phyloP scores from a whole-genome alignment of 64 coral and sea anemone genomes.

The Montipora efflorescens region DNA sequence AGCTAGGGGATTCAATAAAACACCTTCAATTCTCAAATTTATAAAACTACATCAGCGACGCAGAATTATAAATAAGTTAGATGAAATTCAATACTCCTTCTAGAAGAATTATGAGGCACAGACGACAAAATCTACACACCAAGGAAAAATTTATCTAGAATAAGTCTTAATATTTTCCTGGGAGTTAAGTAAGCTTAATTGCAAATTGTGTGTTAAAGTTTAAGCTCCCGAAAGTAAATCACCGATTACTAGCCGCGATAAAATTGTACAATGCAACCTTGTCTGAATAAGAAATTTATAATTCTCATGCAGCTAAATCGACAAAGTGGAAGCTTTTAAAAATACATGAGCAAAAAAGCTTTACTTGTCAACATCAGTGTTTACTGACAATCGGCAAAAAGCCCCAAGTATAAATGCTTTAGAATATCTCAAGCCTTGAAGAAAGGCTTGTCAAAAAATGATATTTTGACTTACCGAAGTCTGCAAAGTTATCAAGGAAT shows the following conservation, averaged over 20 bases:
- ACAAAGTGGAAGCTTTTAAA: conserved; percentile 59
- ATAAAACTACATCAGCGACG: conserved; percentile 15
- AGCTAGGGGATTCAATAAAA: conserved; percentile 29
- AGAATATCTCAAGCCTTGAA: conserved; percentile 21
- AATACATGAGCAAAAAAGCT: conserved; percentile 54
- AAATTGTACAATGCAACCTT: conserved; percentile 42
- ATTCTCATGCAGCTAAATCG: conserved; percentile 43
- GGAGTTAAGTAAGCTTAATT: background rate
- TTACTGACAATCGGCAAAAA: conserved; percentile 38
- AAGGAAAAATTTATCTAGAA: background rate
- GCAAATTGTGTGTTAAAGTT: conserved; percentile 32
- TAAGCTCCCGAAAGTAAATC: conserved; percentile 22
- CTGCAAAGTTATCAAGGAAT: conserved; percentile 11
- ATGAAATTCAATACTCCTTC: conserved; percentile 10
- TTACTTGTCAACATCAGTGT: conserved; percentile 45
- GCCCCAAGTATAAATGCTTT: conserved; percentile 9
- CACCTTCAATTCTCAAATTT: conserved; percentile 35
- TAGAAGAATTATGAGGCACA: background rate
- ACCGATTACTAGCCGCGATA: conserved; percentile 14
- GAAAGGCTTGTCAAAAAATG: background rate
- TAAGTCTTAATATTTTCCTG: background rate
- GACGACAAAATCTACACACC: background rate
- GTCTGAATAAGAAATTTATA: conserved; percentile 11
- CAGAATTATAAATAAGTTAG: conserved; percentile 43
- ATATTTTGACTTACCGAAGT: conserved; percentile 57